Evolutionary conservation across 2,797 vertebrate species (phyloP).

Genomic region (Pteropus rufus): DNA sequence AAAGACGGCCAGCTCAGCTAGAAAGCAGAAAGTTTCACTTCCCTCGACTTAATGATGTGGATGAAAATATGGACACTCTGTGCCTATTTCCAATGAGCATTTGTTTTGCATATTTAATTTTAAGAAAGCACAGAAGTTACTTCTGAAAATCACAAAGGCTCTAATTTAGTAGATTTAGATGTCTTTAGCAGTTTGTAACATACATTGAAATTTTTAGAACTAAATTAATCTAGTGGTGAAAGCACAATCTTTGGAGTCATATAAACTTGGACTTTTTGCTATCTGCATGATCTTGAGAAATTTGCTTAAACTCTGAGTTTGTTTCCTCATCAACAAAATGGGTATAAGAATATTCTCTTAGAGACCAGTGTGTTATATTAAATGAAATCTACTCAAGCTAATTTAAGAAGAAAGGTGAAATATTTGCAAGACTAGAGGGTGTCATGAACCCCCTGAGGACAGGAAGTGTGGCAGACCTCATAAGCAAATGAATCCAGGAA

Average conservation of each 20-base stretch:
- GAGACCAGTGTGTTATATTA: not conserved
- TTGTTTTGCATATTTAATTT: slow-evolving; percentile 24
- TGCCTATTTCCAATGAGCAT: not conserved
- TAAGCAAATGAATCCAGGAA: not conserved
- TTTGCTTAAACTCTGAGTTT: not conserved
- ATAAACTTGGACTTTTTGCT: not conserved
- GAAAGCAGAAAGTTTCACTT: slow-evolving; percentile 53
- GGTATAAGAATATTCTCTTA: not conserved
- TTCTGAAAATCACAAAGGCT: slow-evolving; percentile 11
- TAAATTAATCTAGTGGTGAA: not conserved
- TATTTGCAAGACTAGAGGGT: not conserved
- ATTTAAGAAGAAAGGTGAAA: slow-evolving; percentile 23
- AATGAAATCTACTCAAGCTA: not conserved
- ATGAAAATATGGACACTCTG: not conserved
- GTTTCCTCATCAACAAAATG: not conserved
- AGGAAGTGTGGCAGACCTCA: not conserved
- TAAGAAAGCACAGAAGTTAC: not conserved
- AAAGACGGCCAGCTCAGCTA: slow-evolving; percentile 4
- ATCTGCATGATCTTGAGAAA: not conserved
- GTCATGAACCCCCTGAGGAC: not conserved
- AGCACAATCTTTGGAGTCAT: not conserved
- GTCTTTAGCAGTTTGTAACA: not conserved
- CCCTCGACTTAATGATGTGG: not conserved
- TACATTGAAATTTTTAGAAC: not conserved
- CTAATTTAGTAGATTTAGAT: not conserved